Conservation (phyloP, 2,888 invertebrate species). For the Chloromyia formosa region DNA sequence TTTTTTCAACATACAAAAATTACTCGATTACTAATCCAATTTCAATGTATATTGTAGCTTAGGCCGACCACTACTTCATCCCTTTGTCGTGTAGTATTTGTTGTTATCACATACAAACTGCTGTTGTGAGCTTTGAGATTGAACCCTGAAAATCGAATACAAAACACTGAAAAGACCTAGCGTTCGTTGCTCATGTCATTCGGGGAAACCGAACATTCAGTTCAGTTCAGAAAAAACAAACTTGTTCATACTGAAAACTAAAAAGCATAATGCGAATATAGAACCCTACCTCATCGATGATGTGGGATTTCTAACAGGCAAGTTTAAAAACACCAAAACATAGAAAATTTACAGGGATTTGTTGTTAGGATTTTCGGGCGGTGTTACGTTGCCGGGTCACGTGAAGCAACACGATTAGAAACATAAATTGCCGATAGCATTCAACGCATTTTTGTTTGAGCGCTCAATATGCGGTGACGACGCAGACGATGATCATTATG, state of each 20-base stretch:
- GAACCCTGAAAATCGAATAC: constrained; percentile 35
- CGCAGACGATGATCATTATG: too few relatives aligned
- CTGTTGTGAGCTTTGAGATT: constrained; percentile 50
- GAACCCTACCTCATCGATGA: constrained; percentile 34
- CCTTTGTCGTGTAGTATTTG: constrained; percentile 44
- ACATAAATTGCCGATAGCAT: too few relatives aligned
- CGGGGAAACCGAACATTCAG: constrained; percentile 6
- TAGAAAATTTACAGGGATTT: constrained; percentile 40
- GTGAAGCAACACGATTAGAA: too few relatives aligned
- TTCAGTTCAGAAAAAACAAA: constrained; percentile 20
- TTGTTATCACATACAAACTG: constrained; percentile 48
- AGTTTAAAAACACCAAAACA: constrained; percentile 45
- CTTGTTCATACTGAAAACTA: neutral
- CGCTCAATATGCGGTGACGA: too few relatives aligned
- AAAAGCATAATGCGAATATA: constrained; percentile 13
- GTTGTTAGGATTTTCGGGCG: constrained; percentile 24
- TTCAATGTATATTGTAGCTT: constrained; percentile 51
- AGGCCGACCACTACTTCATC: constrained; percentile 48
- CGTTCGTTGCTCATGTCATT: constrained; percentile 6
- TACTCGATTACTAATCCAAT: constrained; percentile 47
- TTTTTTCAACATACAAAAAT: constrained; percentile 4
- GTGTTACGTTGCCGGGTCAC: neutral
- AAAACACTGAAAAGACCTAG: constrained; percentile 18
- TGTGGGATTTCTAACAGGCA: constrained; percentile 48
- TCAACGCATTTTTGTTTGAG: too few relatives aligned